phyloP scores from a whole-genome alignment of 2,797 vertebrate genomes.

The Sebastes vulpes region DNA sequence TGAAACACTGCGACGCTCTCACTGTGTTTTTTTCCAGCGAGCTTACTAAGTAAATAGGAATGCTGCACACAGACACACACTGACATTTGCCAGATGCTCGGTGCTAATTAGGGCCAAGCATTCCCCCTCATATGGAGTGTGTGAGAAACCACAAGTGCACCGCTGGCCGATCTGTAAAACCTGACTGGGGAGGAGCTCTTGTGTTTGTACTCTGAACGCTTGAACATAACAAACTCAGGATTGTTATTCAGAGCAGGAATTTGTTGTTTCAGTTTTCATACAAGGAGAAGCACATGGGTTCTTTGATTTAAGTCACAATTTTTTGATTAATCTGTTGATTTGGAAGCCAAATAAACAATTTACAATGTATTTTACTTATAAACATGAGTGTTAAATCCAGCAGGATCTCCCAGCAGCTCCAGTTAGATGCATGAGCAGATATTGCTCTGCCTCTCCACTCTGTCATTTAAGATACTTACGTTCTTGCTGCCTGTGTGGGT shows the following conservation, averaged over 20 bases:
- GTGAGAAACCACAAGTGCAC: conserved; percentile 89
- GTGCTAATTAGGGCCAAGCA: conserved; percentile 89
- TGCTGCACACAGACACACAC: conserved; percentile 85
- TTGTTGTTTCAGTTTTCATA: conserved; percentile 40
- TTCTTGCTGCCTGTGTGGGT: conserved; percentile 50
- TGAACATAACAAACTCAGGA: conserved; percentile 60
- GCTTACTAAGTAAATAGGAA: conserved; percentile 91
- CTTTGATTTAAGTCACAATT: not conserved
- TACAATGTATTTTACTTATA: not conserved
- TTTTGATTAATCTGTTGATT: not conserved
- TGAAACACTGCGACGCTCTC: conserved; percentile 57
- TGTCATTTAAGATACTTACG: conserved; percentile 47
- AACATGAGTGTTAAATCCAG: not conserved
- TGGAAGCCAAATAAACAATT: not conserved
- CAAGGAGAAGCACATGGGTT: not conserved
- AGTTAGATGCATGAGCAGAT: conserved; percentile 3
- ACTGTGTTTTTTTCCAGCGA: conserved; percentile 68
- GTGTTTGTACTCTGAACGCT: conserved; percentile 74
- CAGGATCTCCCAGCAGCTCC: not conserved
- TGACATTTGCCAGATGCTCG: conserved; percentile 96
- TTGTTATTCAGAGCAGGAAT: conserved; percentile 64
- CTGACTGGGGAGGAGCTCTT: conserved; percentile 71
- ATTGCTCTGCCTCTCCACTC: conserved; percentile 8
- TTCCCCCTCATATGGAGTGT: conserved; percentile 87
- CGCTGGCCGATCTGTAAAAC: conserved; percentile 81